These are phyloP conservation scores for Phocides pigmalion DNA, from an alignment of 1,140 invertebrate genomes.

Conservation along the genomic window DNA sequence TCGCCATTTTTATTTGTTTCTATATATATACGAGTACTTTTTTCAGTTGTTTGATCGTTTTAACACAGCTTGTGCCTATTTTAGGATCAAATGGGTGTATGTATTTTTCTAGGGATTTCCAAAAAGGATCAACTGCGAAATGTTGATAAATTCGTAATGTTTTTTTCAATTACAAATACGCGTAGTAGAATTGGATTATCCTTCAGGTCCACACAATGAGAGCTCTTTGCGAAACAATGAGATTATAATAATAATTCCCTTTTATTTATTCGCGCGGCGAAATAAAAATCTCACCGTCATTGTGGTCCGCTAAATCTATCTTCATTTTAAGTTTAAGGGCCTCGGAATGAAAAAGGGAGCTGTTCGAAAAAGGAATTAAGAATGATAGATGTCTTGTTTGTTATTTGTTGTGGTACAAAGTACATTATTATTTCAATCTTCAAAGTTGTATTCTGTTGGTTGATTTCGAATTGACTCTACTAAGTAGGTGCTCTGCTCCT, in stretches of 20 bases:
- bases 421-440: too few species aligned
- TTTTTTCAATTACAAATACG: neutral
- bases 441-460: too few species aligned
- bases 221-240: constrained; percentile 11
- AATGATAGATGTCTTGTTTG: constrained; percentile 4
- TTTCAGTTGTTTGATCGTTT: too few species aligned
- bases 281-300: constrained; percentile 3
- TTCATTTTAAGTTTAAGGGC: constrained; percentile 4
- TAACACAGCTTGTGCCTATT: too few species aligned
- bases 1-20: too few species aligned
- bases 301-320: constrained; percentile 3
- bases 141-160: neutral
- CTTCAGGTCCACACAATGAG: neutral
- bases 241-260: constrained; percentile 20
- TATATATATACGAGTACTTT: too few species aligned
- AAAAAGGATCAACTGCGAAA: neutral
- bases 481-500: too few species aligned
- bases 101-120: too few species aligned
- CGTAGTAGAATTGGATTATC: constrained; percentile 6
- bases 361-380: neutral
- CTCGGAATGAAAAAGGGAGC: neutral
- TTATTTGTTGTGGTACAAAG: neutral
- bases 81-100: too few species aligned
- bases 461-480: too few species aligned
- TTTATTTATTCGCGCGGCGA: constrained; percentile 8